phyloP scores from a whole-genome alignment of 2,113 vertebrate species.

The Sinocyclocheilus anshuiensis region DNA sequence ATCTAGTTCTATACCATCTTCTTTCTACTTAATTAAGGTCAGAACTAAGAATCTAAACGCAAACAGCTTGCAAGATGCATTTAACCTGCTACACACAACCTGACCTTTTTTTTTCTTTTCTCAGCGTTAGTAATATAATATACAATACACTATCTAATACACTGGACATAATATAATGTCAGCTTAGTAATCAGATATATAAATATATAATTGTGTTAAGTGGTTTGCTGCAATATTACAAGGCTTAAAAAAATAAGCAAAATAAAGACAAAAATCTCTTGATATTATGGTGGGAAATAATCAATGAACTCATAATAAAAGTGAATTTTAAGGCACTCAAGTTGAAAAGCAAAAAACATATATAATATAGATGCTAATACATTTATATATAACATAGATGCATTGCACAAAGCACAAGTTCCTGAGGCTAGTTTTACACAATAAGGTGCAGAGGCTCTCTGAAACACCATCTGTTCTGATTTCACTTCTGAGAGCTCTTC shows the following conservation, averaged over 20 bases:
- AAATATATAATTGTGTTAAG: neutral
- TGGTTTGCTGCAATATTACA: neutral
- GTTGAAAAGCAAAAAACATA: no score
- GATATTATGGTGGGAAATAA: neutral
- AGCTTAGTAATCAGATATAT: neutral
- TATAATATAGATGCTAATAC: neutral
- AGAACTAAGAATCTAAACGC: neutral
- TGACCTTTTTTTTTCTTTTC: neutral
- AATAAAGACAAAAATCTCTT: neutral
- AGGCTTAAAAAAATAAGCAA: neutral
- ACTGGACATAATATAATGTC: neutral
- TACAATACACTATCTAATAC: neutral
- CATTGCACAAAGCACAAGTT: neutral
- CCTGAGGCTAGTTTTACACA: neutral
- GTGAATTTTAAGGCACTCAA: neutral
- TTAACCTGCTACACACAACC: neutral
- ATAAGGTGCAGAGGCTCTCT: slow-evolving; percentile 6
- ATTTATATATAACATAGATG: neutral
- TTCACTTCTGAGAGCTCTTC: slow-evolving; percentile 31
- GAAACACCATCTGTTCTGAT: slow-evolving; percentile 19
- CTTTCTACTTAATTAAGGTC: neutral
- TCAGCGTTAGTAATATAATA: no score
- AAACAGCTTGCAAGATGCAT: neutral
- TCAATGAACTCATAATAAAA: neutral
- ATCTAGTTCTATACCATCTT: no score